Evolutionary conservation across 2,888 invertebrate species (phyloP), one percentile per base, ranked within the genome.

Genomic region (Mythimna ferrago): DNA sequence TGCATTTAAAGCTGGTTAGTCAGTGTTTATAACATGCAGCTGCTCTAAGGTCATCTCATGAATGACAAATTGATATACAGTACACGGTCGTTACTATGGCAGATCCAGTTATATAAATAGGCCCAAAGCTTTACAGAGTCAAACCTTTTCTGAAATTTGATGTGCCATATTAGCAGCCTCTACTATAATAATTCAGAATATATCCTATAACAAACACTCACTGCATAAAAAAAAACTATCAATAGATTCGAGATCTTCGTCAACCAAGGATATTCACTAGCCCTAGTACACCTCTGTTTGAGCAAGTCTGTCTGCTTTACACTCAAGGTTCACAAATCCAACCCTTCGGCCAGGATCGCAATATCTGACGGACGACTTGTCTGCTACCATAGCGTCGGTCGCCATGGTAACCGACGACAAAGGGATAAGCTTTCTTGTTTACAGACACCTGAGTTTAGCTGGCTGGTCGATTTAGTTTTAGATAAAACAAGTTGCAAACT

Each of bases 351-450:
- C 21, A 61, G 19, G 38, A 32, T 72, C 73, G 35, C 38, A 53
- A 76, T 80, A 66, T 57, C 53, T 44, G 62, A 53, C 67, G 67
- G 32, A 54, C 67, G 10, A 62, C 76, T 73, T 80, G 75, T 83
- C 83, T 87, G 73, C 73, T 68, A 32, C 21, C 51, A 35, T 58
- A 19, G 58, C 53, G 53, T 48, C 53, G 19, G 81, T 63, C 54
- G 53, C 65, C 71, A 69, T 75, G 65, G 71, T 54, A 61, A 66
- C 66, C 74, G 63, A 73, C 80, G 19, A 60, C 54, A 80, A 74
- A 76, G 60, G 71, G 38, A 81, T 57, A 58, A 57, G 51, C 44
- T 48, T 26, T 64, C 58, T 48, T 78, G 69, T 76, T 73, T 70
- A 73, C 76, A 75, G 68, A 73, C 53, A 77, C 53, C 62, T 68